phyloP scores from a whole-genome alignment of 2,797 vertebrate species.

The Enoplosus armatus region DNA sequence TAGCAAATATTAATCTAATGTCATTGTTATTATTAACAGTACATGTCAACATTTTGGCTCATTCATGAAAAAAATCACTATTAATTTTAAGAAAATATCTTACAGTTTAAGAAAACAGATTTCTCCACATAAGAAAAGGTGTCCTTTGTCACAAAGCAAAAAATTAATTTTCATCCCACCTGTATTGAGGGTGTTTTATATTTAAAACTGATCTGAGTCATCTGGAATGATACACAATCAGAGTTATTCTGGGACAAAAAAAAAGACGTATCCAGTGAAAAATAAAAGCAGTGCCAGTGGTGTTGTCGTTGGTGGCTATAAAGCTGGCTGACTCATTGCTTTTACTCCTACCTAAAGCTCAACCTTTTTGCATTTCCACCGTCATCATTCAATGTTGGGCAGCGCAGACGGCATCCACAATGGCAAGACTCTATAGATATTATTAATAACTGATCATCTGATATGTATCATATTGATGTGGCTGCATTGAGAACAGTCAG shows the following conservation, averaged over 20 bases:
- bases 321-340: constrained; percentile 66
- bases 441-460: constrained; percentile 5
- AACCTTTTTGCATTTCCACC: constrained; percentile 33
- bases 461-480: background rate
- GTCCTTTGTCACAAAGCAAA: background rate
- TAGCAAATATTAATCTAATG: too few relatives aligned
- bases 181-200: constrained; percentile 32
- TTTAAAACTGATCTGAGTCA: constrained; percentile 60
- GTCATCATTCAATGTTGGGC: constrained; percentile 18
- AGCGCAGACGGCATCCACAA: constrained; percentile 5
- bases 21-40: too few relatives aligned
- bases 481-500: background rate
- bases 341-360: constrained; percentile 60
- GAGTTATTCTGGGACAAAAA: constrained; percentile 21
- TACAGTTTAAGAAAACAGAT: background rate
- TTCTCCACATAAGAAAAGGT: background rate
- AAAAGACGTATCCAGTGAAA: constrained; percentile 17
- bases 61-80: background rate
- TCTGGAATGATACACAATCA: constrained; percentile 39
- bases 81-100: too few relatives aligned
- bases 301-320: constrained; percentile 34
- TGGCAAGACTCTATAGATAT: background rate
- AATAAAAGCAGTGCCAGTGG: constrained; percentile 30
- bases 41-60: background rate
- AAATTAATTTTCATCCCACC: constrained; percentile 23